phyloP scores from a whole-genome alignment of 2,113 vertebrate genomes.

The Saimiri boliviensis region DNA sequence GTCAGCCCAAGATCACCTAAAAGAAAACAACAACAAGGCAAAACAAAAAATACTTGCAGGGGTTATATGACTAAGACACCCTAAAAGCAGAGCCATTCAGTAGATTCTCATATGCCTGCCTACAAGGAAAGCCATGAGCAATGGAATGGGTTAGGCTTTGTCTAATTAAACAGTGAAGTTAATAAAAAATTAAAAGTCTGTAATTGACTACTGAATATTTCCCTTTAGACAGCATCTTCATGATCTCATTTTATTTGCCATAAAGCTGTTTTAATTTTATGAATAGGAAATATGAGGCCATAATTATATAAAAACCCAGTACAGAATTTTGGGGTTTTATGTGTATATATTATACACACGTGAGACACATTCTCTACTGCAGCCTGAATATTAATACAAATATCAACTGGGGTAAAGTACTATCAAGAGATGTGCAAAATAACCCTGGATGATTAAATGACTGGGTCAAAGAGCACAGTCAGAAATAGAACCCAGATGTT shows the following conservation, averaged over 20 bases:
- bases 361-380: neutral
- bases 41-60: slow-evolving; percentile 63
- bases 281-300: slow-evolving; percentile 35
- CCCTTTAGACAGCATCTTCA: slow-evolving; percentile 19
- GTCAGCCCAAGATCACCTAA: slow-evolving; percentile 73
- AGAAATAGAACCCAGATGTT: slow-evolving; percentile 23
- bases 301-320: neutral
- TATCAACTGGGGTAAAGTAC: neutral
- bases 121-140: slow-evolving; percentile 29
- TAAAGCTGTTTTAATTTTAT: slow-evolving; percentile 72
- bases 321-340: neutral
- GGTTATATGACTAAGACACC: slow-evolving; percentile 66
- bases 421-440: neutral
- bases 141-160: slow-evolving; percentile 28
- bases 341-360: neutral
- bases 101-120: slow-evolving; percentile 22
- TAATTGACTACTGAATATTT: slow-evolving; percentile 6
- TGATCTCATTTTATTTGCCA: slow-evolving; percentile 60
- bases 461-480: slow-evolving; percentile 31
- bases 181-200: neutral
- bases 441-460: slow-evolving; percentile 29
- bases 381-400: neutral
- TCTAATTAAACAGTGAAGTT: slow-evolving; percentile 48
- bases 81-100: slow-evolving; percentile 54
- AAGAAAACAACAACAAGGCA: slow-evolving; percentile 46